These are phyloP conservation scores for Callosobruchus maculatus DNA, from an alignment of 2,888 invertebrate genomes.

Conservation along the genomic window DNA sequence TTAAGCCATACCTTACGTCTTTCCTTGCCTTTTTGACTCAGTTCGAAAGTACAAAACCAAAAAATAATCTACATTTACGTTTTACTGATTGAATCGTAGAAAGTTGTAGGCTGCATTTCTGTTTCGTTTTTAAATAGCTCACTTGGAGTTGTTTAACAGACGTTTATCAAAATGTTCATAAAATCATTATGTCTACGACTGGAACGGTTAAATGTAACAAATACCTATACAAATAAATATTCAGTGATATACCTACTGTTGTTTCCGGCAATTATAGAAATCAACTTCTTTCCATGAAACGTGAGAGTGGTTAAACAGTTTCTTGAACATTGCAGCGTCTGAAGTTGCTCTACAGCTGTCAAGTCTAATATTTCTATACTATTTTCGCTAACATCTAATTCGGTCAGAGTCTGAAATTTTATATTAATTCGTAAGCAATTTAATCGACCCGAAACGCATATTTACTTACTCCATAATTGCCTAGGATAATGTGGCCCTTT, in stretches of 20 bases:
- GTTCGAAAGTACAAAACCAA: too few species aligned
- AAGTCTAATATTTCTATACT: constrained; percentile 78
- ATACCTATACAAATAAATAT: too few species aligned
- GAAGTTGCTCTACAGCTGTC: constrained; percentile 72
- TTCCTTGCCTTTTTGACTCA: too few species aligned
- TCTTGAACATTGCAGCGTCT: constrained; percentile 71
- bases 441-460: neutral
- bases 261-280: constrained; percentile 75
- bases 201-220: too few species aligned
- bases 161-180: too few species aligned
- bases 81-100: too few species aligned
- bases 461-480: constrained; percentile 74
- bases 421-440: neutral
- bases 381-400: constrained; percentile 81
- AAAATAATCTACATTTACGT: too few species aligned
- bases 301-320: constrained; percentile 74
- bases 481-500: constrained; percentile 80
- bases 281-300: constrained; percentile 71
- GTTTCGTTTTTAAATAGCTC: too few species aligned
- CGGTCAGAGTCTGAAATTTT: constrained; percentile 67
- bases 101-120: too few species aligned
- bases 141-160: too few species aligned
- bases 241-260: constrained; percentile 63
- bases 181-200: too few species aligned
- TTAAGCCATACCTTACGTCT: too few species aligned